Base-by-base conservation (phyloP, 2,888 invertebrate genomes). In the Aphrophora alni region DNA sequence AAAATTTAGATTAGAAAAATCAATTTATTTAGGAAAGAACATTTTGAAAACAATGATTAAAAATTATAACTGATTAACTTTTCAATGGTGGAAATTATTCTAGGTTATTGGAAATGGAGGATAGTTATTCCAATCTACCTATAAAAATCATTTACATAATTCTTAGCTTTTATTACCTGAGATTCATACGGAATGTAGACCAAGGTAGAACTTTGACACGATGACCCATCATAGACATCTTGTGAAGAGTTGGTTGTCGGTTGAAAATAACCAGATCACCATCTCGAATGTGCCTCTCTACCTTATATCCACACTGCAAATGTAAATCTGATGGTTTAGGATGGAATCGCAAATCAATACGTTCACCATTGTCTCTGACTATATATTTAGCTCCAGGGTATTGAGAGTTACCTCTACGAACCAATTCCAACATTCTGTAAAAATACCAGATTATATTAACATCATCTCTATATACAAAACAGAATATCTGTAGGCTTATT, bases 201-300 rank as follows among this genome's bases (percentile, higher is more conserved):
- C 99, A 99, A 0, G 99, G 99, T 81, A 99, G 90, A 10, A 99
- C 98, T 88, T 97, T 96, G 0, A 97, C 97, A 86, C 97, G 93
- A 90, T 99, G 99, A 83, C 99, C 99, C 99, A 99, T 99, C 99
- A 99, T 99, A 94, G 97, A 97, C 99, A 99, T 99, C 90, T 99
- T 99, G 90, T 99, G 99, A 5, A 99, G 92, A 0, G 99, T 99
- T 0, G 99, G 99, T 88, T 99, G 99, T 84, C 99, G 95, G 90
- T 99, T 99, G 92, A 99, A 99, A 85, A 99, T 98, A 24, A 99
- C 97, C 83, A 98, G 91, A 89, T 99, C 99, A 82, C 98, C 98
- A 88, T 99, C 99, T 83, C 98, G 93, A 88, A 99, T 95, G 89
- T 99, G 99, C 51, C 99, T 90, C 88, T 99, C 99, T 0, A 99